These are phyloP conservation scores for Antheraea assamensis DNA, from an alignment of 2,888 invertebrate species.

Conservation along the genomic window DNA sequence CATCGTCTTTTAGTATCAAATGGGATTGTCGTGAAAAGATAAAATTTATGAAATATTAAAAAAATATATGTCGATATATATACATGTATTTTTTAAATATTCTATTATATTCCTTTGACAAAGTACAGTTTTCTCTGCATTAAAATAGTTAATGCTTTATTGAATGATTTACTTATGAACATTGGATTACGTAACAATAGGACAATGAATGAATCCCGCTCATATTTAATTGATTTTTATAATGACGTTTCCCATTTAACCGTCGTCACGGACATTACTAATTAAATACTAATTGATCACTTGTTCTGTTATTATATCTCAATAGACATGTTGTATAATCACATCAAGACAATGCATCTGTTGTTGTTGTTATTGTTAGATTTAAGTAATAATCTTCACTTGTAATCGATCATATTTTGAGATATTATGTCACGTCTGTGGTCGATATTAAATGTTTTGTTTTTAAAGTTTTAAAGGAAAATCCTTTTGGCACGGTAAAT, in stretches of 20 bases:
- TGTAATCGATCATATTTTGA: neutral
- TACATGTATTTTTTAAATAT: neutral
- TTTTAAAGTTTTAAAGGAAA: no score
- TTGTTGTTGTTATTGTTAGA: conserved; percentile 16
- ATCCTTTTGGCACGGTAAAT: no score
- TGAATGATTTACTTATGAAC: neutral
- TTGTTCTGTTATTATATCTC: conserved; percentile 25
- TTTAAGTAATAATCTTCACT: conserved; percentile 13
- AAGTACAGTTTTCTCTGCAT: neutral
- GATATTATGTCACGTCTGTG: conserved; percentile 7
- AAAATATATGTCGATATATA: no score
- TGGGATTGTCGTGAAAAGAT: no score
- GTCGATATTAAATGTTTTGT: neutral
- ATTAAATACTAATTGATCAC: conserved; percentile 31
- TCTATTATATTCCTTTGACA: neutral
- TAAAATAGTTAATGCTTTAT: neutral
- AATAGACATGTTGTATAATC: conserved; percentile 25
- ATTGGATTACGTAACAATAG: neutral
- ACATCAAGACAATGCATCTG: conserved; percentile 25
- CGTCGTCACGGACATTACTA: conserved; percentile 16
- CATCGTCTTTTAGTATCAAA: no score
- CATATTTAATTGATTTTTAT: conserved; percentile 22
- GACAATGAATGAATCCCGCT: neutral
- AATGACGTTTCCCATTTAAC: conserved; percentile 15
- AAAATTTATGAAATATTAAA: no score